Evolutionary conservation across 35 echinoderm and acorn worm genomes (phyloP).

Genomic region (Heliocidaris erythrogramma): DNA sequence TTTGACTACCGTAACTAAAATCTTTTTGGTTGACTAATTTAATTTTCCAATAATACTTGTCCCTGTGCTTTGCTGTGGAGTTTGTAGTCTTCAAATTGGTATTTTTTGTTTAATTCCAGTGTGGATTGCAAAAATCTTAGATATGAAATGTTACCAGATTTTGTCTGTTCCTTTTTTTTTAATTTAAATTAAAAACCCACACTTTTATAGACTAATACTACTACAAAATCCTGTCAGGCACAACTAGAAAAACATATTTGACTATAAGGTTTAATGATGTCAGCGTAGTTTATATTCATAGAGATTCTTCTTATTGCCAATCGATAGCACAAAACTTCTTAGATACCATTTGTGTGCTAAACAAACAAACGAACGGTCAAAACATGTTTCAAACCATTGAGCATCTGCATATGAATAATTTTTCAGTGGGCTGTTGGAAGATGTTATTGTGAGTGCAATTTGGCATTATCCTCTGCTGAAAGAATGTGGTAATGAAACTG

Average conservation of each 20-base stretch:
- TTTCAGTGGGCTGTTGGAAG: not conserved
- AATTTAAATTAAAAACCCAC: too few relatives aligned
- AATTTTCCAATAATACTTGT: not conserved
- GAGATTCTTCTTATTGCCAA: not conserved
- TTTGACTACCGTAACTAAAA: too few relatives aligned
- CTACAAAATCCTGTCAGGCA: too few relatives aligned
- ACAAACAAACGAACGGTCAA: not conserved
- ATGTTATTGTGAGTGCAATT: not conserved
- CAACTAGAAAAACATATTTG: too few relatives aligned
- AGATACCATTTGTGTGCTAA: slow-evolving; percentile 17
- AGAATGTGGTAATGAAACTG: not conserved
- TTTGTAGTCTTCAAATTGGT: not conserved
- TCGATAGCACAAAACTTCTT: not conserved
- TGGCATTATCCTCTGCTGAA: not conserved
- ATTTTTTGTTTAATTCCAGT: not conserved
- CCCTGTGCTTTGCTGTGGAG: not conserved
- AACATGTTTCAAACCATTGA: not conserved
- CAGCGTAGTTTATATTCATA: too few relatives aligned
- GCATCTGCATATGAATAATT: not conserved
- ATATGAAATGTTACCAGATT: not conserved
- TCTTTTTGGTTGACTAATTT: too few relatives aligned
- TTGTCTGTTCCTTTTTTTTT: not conserved
- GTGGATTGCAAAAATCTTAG: not conserved
- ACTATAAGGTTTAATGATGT: too few relatives aligned
- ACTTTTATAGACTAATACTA: too few relatives aligned